Evolutionary conservation across 2,113 vertebrate genomes (phyloP).

Genomic region (Orycteropus afer): DNA sequence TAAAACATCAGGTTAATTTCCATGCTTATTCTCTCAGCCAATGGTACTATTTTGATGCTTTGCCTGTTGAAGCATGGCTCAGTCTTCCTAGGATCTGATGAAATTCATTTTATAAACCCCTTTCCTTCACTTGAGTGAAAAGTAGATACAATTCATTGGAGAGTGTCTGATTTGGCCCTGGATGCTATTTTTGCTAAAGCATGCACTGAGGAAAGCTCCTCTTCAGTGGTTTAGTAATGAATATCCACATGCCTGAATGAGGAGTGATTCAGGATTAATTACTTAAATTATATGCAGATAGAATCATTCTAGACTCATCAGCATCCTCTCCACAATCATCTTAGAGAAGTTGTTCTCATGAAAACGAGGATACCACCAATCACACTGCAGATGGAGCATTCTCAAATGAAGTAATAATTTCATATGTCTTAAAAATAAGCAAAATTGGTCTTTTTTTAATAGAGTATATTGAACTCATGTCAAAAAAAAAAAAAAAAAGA

Average conservation of each 20-base stretch:
- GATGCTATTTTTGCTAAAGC: constrained; percentile 49
- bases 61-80: constrained; percentile 65
- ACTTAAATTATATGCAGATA: background rate
- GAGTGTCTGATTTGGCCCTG: constrained; percentile 32
- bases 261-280: constrained; percentile 12
- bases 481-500: background rate
- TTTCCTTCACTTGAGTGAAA: background rate
- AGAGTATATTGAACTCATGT: background rate
- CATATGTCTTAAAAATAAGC: constrained; percentile 56
- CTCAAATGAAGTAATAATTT: constrained; percentile 59
- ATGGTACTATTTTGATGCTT: constrained; percentile 70
- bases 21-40: constrained; percentile 56
- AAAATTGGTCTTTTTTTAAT: background rate
- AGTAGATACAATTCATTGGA: background rate
- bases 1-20: constrained; percentile 69
- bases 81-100: constrained; percentile 67
- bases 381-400: background rate
- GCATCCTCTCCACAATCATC: background rate
- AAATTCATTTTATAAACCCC: constrained; percentile 73
- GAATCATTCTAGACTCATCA: background rate
- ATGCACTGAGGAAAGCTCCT: background rate
- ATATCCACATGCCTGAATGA: constrained; percentile 28
- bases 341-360: constrained; percentile 46
- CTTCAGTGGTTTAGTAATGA: constrained; percentile 58
- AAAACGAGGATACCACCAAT: background rate